Evolutionary conservation across 2,888 invertebrate species (phyloP), one percentile per base, ranked within the genome.

Genomic region (Pteria penguin): DNA sequence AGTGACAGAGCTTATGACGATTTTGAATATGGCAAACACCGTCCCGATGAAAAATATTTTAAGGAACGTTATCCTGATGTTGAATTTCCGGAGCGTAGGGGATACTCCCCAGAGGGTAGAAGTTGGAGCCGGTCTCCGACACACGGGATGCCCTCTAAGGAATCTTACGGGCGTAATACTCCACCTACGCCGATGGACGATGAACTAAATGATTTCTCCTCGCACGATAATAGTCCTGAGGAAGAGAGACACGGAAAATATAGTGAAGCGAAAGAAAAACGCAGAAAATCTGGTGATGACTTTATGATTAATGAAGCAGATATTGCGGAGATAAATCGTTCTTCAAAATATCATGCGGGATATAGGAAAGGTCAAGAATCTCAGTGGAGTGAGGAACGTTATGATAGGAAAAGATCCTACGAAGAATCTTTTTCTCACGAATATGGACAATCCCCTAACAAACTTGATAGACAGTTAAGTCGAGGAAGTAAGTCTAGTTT

Each of bases 151-250:
- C 45, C 57, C 3, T 52, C 52, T 14, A 77, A 77, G 32, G 76
- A 77, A 14, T 27, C 61, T 14, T 60, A 58, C 27, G 76, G 68
- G 5, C 32, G 70, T 14, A 69, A 77, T 22, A 77, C 76, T 29
- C 88, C 89, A 45, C 87, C 87, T 5, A 88, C 89, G 27, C 88
- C 88, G 2, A 85, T 87, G 31, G 84, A 86, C 32, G 89, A 88
- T 57, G 89, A 90, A 68, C 83, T 86, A 4, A 72, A 78, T 61
- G 82, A 83, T 26, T 77, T 73, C 33, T 69, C 71, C 8, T 77
- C 81, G 22, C 72, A 76, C 24, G 82, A 81, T 63, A 78, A 78
- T 31, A 85, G 83, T 67, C 82, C 83, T 14, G 75, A 80, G 52
- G 85, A 82, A 79, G 65, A 69, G 63, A 65, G 57, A 65, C 63